Percentiles rank a stretch among this genome's conserved stretches.
Conservation (phyloP, 1,140 invertebrate genomes). For the Popillia japonica region DNA sequence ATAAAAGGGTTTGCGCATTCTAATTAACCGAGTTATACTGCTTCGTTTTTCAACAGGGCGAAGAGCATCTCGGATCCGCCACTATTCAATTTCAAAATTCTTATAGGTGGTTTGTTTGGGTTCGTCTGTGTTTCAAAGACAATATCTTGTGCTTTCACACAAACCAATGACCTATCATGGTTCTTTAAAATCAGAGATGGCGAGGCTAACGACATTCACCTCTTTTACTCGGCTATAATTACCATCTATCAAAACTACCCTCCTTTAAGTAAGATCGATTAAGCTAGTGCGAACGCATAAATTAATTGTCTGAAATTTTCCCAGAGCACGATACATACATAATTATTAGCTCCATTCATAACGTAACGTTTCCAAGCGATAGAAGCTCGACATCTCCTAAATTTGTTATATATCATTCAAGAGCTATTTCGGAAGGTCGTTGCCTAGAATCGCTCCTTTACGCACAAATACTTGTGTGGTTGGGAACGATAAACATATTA, state of each 20-base stretch:
- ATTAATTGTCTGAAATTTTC: neutral
- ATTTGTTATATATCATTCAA: slow-evolving; percentile 4
- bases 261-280: too few species aligned
- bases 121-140: too few species aligned
- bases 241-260: neutral
- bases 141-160: too few species aligned
- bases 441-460: neutral
- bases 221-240: neutral
- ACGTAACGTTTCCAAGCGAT: neutral
- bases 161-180: too few species aligned
- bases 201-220: too few species aligned
- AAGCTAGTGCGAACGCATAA: neutral
- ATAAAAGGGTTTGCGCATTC: too few species aligned
- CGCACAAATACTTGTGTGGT: neutral
- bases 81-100: too few species aligned
- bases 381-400: neutral
- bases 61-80: too few species aligned
- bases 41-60: too few species aligned
- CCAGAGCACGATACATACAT: neutral
- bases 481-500: slow-evolving; percentile 12
- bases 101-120: too few species aligned
- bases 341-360: neutral
- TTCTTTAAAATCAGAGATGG: too few species aligned
- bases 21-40: too few species aligned
- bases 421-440: slow-evolving; percentile 5